Conservation (phyloP, 1,140 invertebrate species). For the Panagrolaimus sp. region DNA sequence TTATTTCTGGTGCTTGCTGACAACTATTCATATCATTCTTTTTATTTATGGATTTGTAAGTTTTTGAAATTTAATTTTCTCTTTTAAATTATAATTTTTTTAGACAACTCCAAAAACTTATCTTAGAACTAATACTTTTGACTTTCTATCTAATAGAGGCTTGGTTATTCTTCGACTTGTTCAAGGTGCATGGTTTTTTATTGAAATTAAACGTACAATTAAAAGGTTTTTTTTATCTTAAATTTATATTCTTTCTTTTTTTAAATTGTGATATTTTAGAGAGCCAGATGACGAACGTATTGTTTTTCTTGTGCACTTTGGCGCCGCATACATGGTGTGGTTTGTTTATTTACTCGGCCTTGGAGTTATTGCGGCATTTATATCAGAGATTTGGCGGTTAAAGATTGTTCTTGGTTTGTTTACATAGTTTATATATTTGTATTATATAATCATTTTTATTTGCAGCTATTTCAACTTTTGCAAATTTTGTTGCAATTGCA, state of each 20-base stretch:
- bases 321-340: conserved; percentile 88
- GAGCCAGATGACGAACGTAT: conserved; percentile 65
- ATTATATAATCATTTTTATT: background rate
- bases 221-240: conserved; percentile 13
- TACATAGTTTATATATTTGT: background rate
- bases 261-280: conserved; percentile 25
- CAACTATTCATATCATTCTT: conserved; percentile 81
- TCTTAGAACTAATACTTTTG: conserved; percentile 20
- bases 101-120: conserved; percentile 25
- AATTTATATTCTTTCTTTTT: no score
- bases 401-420: conserved; percentile 25
- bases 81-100: background rate
- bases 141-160: background rate
- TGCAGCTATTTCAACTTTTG: conserved; percentile 29
- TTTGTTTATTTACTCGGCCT: conserved; percentile 71
- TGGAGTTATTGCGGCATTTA: conserved; percentile 14
- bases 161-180: conserved; percentile 36
- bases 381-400: conserved; percentile 24
- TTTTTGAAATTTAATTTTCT: conserved; percentile 13
- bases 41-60: conserved; percentile 92
- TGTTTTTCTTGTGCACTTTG: conserved; percentile 88
- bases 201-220: conserved; percentile 39
- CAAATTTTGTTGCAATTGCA: conserved; percentile 27
- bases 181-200: conserved; percentile 42
- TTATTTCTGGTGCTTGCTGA: conserved; percentile 82